A percentile compares a stretch with the other conserved stretches of the same genome.
These are phyloP conservation scores for Clarias magur DNA, from an alignment of 2,113 vertebrate genomes.

Conservation along the genomic window DNA sequence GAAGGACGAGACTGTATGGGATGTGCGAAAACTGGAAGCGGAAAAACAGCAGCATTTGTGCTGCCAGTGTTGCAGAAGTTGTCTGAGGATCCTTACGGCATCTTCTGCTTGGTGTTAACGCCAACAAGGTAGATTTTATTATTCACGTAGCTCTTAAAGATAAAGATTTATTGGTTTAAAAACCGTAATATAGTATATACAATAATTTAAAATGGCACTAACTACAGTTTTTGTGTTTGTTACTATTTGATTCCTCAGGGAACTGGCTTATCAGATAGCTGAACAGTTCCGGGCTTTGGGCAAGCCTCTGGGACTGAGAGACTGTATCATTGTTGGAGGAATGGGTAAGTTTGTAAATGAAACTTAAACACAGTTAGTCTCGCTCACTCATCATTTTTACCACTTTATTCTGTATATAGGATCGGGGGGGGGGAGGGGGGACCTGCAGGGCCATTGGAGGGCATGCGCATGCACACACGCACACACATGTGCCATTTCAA, in stretches of 20 bases:
- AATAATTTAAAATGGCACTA: not conserved
- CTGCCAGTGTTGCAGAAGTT: slow-evolving; percentile 91
- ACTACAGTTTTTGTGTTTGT: not conserved
- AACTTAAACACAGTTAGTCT: not conserved
- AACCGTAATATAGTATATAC: not conserved
- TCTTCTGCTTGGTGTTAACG: slow-evolving; percentile 91
- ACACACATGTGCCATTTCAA: too few species aligned
- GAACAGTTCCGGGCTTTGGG: slow-evolving; percentile 93
- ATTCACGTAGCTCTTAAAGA: not conserved
- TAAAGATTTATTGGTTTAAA: not conserved
- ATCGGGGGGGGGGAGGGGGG: too few species aligned
- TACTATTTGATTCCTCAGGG: slow-evolving; percentile 69
- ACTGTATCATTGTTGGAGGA: slow-evolving; percentile 90
- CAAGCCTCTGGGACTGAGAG: slow-evolving; percentile 87
- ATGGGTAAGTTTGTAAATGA: slow-evolving; percentile 75
- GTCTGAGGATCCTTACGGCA: slow-evolving; percentile 91
- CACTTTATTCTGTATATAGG: too few species aligned
- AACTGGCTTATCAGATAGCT: slow-evolving; percentile 93
- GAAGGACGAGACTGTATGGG: slow-evolving; percentile 91
- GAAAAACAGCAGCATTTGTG: slow-evolving; percentile 92
- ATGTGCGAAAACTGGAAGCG: slow-evolving; percentile 93
- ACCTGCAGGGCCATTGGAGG: too few species aligned
- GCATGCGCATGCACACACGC: too few species aligned
- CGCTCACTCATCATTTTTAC: too few species aligned
- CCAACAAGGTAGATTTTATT: slow-evolving; percentile 82